Evolutionary conservation across 1,140 invertebrate species (phyloP).

Genomic region (Pentalonia nigronervosa): DNA sequence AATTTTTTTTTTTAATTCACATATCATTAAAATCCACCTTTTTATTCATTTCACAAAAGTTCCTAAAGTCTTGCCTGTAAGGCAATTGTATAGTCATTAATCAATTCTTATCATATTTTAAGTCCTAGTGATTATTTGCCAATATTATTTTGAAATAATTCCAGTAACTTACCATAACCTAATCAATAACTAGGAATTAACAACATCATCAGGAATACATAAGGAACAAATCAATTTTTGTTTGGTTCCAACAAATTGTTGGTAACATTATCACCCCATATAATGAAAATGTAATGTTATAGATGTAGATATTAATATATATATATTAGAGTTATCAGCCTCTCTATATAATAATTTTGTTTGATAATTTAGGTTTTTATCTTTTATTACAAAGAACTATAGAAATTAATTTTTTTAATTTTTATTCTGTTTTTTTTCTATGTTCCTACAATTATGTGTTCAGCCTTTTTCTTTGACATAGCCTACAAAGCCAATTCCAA

Average conservation of each 20-base stretch:
- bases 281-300: not conserved
- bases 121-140: conserved; percentile 27
- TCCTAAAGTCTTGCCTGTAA: conserved; percentile 47
- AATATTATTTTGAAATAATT: conserved; percentile 25
- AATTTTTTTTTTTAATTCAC: conserved; percentile 6
- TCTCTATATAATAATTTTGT: conserved; percentile 29
- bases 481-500: not conserved
- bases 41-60: conserved; percentile 40
- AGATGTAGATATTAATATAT: not conserved
- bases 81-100: conserved; percentile 46
- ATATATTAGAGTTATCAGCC: conserved; percentile 4
- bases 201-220: not conserved
- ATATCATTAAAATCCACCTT: conserved; percentile 51
- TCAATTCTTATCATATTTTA: conserved; percentile 52
- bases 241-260: not conserved
- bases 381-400: not conserved
- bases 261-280: not conserved
- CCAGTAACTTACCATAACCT: not conserved
- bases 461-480: conserved; percentile 31
- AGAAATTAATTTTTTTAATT: not conserved
- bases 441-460: conserved; percentile 55
- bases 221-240: not conserved
- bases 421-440: not conserved
- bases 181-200: not conserved
- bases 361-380: not conserved